These are phyloP conservation scores for Lithophane leautieri DNA, from an alignment of 2,888 invertebrate genomes.

Conservation along the genomic window DNA sequence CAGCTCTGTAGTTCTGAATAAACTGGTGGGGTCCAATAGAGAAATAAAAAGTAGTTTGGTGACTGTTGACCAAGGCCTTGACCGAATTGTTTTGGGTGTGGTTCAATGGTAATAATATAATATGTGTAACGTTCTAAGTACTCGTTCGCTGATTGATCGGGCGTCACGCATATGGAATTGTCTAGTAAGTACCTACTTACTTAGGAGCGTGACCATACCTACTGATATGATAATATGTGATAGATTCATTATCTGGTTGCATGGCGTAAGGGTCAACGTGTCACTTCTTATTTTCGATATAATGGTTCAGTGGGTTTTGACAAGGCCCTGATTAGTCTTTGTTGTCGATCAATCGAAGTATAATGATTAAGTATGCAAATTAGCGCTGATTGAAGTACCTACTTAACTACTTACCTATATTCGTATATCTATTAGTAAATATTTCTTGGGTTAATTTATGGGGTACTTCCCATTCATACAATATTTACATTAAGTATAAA, in stretches of 20 bases:
- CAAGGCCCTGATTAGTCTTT: constrained; percentile 29
- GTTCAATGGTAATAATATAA: constrained; percentile 63
- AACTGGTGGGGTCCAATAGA: constrained; percentile 51
- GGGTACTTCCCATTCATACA: too few relatives aligned
- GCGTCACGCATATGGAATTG: constrained; percentile 53
- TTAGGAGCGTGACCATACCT: constrained; percentile 46
- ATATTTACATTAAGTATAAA: too few relatives aligned
- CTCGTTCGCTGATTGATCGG: constrained; percentile 56
- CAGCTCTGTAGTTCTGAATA: constrained; percentile 38
- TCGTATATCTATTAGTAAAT: neutral
- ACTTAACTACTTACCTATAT: too few relatives aligned
- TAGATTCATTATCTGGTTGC: constrained; percentile 23
- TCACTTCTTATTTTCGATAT: constrained; percentile 20
- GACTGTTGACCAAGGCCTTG: constrained; percentile 78
- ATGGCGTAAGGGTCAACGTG: constrained; percentile 46
- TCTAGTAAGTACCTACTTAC: constrained; percentile 18
- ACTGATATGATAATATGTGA: constrained; percentile 17
- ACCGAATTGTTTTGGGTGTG: constrained; percentile 78
- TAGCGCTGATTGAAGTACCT: neutral
- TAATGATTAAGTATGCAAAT: constrained; percentile 17
- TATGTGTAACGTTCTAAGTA: constrained; percentile 58
- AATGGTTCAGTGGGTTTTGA: constrained; percentile 32
- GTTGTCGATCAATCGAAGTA: constrained; percentile 14
- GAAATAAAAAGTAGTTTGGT: constrained; percentile 78
- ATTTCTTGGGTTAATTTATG: too few relatives aligned